Base-by-base conservation (phyloP, 2,888 invertebrate genomes). In the Dolichomitus sp. region DNA sequence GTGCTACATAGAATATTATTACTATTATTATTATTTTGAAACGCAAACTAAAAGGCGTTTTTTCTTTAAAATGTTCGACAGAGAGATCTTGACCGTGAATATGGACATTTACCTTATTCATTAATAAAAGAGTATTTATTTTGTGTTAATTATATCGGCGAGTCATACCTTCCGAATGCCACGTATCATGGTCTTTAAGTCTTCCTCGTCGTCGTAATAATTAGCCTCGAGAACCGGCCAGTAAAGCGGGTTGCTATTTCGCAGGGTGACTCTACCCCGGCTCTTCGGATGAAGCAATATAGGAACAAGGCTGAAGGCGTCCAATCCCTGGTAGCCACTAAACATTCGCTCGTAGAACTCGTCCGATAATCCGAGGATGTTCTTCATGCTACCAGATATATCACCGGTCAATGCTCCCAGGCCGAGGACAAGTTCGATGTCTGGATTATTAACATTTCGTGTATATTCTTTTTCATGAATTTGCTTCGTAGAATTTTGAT, bases 191-290 rank as follows among this genome's bases (percentile, higher is more conserved):
- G 96, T 95, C 23, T 94, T 93, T n/a, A 97, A 89, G 91, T 99
- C 98, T 37, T 96, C 95, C 4, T 95, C 95, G 88, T 96, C 94
- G 73, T 96, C 94, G 91, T 98, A 97, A 93, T 98, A 99, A 94
- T 98, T 98, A 0, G 97, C 96, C 66, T 97, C 95, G 89, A 99
- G 96, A 73, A 95, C 94, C 0, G 99, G 99, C 93, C 96, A 96
- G 72, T 97, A 96, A 30, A 95, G 94, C 0, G 98, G 97, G 94
- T 97, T 96, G 0, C 94, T 93, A 73, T 96, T 96, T 79, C 95
- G 95, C 68, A 99, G 94, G 19, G 94, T 95, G 63, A 98, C 94
- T 61, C 97, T 94, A 0, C 98, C 98, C 19, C 96, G 94, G 87
- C 97, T 97, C 77, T 96, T 95, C 0, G 98, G 97, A 23, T 96